These are phyloP conservation scores for Pseudopodoces humilis DNA, from an alignment of 2,113 vertebrate species.

Conservation along the genomic window DNA sequence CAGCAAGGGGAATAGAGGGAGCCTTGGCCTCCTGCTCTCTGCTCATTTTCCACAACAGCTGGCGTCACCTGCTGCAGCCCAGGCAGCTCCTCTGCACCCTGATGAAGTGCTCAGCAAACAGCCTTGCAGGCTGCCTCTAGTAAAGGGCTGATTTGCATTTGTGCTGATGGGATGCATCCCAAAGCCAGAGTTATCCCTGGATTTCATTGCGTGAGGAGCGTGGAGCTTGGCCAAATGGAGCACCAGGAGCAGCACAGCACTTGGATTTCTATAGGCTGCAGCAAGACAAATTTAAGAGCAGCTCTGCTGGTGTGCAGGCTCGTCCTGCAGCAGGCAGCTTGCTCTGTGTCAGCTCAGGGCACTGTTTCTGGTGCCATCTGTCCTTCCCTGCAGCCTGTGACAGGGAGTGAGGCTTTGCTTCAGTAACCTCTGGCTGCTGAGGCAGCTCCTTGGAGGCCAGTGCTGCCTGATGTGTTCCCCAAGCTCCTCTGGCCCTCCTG, in stretches of 20 bases:
- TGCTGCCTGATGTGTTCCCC: background rate
- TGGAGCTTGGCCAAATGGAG: background rate
- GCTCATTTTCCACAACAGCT: slow-evolving; percentile 21
- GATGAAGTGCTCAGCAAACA: background rate
- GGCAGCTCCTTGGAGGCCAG: background rate
- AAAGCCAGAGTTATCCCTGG: background rate
- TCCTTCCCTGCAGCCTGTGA: background rate
- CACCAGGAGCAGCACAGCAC: background rate
- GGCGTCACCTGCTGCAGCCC: background rate
- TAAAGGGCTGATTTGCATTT: background rate
- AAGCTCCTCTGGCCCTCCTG: background rate
- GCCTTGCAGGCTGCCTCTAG: background rate
- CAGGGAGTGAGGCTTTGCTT: background rate
- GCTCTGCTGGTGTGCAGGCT: background rate
- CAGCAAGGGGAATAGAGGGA: slow-evolving; percentile 13
- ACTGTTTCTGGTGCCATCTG: background rate
- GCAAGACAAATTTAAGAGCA: background rate
- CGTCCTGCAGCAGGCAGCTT: background rate
- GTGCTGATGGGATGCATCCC: background rate
- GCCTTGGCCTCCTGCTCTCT: background rate
- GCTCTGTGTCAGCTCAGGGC: background rate
- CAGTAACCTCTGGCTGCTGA: background rate
- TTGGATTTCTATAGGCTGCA: background rate
- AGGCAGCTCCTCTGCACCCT: background rate
- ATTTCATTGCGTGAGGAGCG: accelerated